These are phyloP conservation scores for Chaetodon auriga DNA, from an alignment of 2,113 vertebrate species.

Conservation along the genomic window DNA sequence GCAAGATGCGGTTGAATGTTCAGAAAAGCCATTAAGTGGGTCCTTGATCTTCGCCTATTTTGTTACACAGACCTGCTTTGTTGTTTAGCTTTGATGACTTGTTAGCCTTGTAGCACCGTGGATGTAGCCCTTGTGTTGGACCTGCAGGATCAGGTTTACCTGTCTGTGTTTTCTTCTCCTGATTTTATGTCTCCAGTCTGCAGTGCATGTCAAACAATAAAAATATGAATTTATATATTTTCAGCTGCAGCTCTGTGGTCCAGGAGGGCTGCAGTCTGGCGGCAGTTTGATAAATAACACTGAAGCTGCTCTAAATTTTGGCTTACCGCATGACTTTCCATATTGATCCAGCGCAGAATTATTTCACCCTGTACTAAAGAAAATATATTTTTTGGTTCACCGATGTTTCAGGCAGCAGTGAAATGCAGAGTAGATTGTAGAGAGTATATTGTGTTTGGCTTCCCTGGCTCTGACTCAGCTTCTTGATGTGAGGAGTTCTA, in stretches of 20 bases:
- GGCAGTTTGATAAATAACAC: conserved; percentile 62
- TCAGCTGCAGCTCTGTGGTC: conserved; percentile 44
- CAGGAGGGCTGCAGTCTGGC: conserved; percentile 15
- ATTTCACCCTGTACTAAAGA: conserved; percentile 25
- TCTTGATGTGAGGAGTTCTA: conserved; percentile 25
- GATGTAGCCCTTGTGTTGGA: neutral
- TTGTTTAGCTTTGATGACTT: neutral
- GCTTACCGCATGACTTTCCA: conserved; percentile 51
- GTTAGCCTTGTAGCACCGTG: neutral
- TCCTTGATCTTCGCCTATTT: neutral
- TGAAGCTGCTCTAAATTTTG: conserved; percentile 33
- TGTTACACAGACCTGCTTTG: no score
- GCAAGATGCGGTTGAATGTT: neutral
- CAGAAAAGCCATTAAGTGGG: neutral
- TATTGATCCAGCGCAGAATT: conserved; percentile 64
- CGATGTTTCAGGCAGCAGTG: conserved; percentile 31
- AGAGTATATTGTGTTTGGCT: conserved; percentile 31
- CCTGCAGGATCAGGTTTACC: conserved; percentile 6
- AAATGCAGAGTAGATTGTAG: conserved; percentile 29
- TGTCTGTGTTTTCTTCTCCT: neutral
- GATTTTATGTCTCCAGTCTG: conserved; percentile 27
- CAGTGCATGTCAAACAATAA: conserved; percentile 46
- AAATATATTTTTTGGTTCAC: conserved; percentile 39
- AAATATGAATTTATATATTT: conserved; percentile 63
- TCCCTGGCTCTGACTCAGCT: conserved; percentile 55